Evolutionary conservation across 2,888 invertebrate species (phyloP).

Genomic region (Tenthredo distinguenda): DNA sequence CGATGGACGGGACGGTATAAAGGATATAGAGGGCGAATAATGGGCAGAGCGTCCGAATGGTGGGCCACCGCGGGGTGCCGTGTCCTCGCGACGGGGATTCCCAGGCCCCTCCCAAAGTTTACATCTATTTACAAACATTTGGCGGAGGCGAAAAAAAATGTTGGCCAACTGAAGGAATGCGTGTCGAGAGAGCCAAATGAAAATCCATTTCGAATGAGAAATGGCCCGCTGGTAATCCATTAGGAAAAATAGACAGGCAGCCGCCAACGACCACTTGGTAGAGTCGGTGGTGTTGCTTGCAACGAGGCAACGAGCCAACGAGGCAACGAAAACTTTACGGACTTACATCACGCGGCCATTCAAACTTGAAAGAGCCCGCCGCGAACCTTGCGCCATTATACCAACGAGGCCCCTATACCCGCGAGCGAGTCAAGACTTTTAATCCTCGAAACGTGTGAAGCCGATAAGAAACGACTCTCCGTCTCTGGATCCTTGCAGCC

Average conservation of each 20-base stretch:
- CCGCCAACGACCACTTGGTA: slow-evolving; percentile 29
- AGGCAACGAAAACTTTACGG: slow-evolving; percentile 46
- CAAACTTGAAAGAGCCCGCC: slow-evolving; percentile 51
- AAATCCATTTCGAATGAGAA: slow-evolving; percentile 68
- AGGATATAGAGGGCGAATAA: slow-evolving; percentile 58
- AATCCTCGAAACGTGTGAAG: slow-evolving; percentile 50
- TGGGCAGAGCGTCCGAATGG: slow-evolving; percentile 57
- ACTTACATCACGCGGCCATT: slow-evolving; percentile 51
- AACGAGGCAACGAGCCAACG: slow-evolving; percentile 23
- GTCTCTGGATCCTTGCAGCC: slow-evolving; percentile 24
- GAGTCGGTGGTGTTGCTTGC: neutral
- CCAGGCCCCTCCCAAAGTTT: slow-evolving; percentile 70
- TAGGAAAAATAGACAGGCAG: slow-evolving; percentile 51
- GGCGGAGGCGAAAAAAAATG: slow-evolving; percentile 57
- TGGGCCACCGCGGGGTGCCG: slow-evolving; percentile 72
- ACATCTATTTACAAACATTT: slow-evolving; percentile 74
- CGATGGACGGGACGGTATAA: slow-evolving; percentile 52
- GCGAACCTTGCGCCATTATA: slow-evolving; percentile 48
- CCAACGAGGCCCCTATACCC: slow-evolving; percentile 44
- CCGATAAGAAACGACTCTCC: slow-evolving; percentile 44
- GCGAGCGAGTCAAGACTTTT: slow-evolving; percentile 43
- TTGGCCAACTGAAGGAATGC: slow-evolving; percentile 52
- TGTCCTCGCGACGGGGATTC: slow-evolving; percentile 72
- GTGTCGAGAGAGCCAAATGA: slow-evolving; percentile 46
- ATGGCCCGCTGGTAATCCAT: slow-evolving; percentile 63